Conservation (phyloP, 2,888 invertebrate genomes). For the Calameuta idolon region DNA sequence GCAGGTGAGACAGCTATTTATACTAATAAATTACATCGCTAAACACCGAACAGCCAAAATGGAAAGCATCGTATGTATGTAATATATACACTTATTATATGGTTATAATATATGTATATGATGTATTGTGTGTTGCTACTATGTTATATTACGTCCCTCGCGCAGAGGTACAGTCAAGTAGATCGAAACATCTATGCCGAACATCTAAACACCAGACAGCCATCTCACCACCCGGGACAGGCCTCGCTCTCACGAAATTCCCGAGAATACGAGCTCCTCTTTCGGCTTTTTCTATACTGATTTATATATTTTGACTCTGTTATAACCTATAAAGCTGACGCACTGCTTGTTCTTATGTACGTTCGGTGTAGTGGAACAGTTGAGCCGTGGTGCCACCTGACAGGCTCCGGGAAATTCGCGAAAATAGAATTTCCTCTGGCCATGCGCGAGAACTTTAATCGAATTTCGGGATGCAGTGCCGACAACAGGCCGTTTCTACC, state of each 20-base stretch:
- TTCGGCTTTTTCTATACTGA: slow-evolving; percentile 24
- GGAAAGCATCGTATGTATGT: slow-evolving; percentile 41
- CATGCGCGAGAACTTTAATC: slow-evolving; percentile 59
- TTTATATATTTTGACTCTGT: slow-evolving; percentile 15
- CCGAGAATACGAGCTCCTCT: slow-evolving; percentile 35
- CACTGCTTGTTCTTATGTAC: slow-evolving; percentile 3
- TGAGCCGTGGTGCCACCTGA: slow-evolving; percentile 62
- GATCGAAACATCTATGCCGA: slow-evolving; percentile 25
- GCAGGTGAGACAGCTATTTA: slow-evolving; percentile 51
- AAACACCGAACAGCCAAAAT: slow-evolving; percentile 54
- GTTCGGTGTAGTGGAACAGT: slow-evolving; percentile 12
- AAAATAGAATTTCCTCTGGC: slow-evolving; percentile 58
- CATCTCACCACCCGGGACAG: slow-evolving; percentile 56
- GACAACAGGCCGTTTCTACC: background rate
- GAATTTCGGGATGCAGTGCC: slow-evolving; percentile 42
- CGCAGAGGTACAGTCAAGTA: slow-evolving; percentile 15
- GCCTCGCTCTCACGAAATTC: slow-evolving; percentile 46
- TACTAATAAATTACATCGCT: slow-evolving; percentile 39
- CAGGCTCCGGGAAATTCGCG: slow-evolving; percentile 58
- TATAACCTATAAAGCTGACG: slow-evolving; percentile 48
- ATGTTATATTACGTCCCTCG: background rate
- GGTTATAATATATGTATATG: slow-evolving; percentile 11
- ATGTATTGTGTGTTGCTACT: slow-evolving; percentile 20
- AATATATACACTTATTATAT: slow-evolving; percentile 7
- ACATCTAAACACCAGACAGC: slow-evolving; percentile 41